A percentile compares a stretch with the other conserved stretches of the same genome.
These are phyloP conservation scores for Anneissia japonica DNA, from an alignment of 35 echinoderm and acorn worm species.

Conservation along the genomic window DNA sequence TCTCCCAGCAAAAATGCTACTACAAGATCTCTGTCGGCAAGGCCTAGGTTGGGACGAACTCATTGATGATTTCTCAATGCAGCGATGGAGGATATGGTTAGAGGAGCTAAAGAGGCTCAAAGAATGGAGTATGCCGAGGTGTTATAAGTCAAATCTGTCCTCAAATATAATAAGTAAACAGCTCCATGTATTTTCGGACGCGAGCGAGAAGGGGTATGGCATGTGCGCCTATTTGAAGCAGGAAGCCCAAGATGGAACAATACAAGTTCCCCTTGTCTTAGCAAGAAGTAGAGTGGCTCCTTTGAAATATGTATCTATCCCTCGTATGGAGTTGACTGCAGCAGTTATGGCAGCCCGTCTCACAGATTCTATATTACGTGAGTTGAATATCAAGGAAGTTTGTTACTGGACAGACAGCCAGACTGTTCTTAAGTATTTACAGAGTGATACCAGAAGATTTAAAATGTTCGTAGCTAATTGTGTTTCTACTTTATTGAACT, in stretches of 20 bases:
- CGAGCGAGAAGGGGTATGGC: not conserved
- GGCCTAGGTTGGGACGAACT: constrained; percentile 40
- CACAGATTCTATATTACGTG: not conserved
- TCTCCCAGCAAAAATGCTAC: constrained; percentile 7
- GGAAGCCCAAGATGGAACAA: constrained; percentile 40
- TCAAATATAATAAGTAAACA: not conserved
- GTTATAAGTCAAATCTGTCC: not conserved
- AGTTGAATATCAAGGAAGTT: not conserved
- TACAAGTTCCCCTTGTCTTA: not conserved
- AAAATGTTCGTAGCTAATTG: constrained; percentile 54
- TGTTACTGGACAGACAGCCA: constrained; percentile 49
- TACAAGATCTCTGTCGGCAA: constrained; percentile 38
- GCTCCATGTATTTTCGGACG: not conserved
- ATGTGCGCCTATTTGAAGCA: not conserved
- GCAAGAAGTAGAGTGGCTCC: constrained; percentile 9
- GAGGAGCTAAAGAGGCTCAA: not conserved
- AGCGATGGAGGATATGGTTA: constrained; percentile 14
- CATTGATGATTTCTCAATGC: constrained; percentile 14
- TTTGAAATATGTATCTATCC: not conserved
- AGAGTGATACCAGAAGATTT: constrained; percentile 20
- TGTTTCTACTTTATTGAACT: constrained; percentile 9
- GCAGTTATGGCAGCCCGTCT: not conserved
- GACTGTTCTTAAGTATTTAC: constrained; percentile 33
- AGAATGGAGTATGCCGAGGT: not conserved
- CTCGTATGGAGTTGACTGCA: no score